A percentile compares a stretch with the other conserved stretches of the same genome.
These are phyloP conservation scores for Macquaria ambigua DNA, from an alignment of 2,113 vertebrate species.

Conservation along the genomic window DNA sequence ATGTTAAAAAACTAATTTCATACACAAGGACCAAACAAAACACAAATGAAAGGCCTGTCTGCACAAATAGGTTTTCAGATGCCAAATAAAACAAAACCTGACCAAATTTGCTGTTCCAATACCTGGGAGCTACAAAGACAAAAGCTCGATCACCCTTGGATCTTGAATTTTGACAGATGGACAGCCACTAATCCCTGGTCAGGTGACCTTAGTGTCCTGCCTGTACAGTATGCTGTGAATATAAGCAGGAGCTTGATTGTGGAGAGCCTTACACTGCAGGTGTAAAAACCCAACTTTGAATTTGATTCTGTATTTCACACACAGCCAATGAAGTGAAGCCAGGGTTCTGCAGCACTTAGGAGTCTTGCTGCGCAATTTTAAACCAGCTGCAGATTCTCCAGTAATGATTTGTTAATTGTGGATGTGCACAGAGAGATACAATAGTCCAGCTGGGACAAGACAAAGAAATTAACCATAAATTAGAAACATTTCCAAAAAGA, in stretches of 20 bases:
- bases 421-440: constrained; percentile 10
- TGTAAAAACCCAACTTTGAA: constrained; percentile 27
- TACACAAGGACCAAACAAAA: background rate
- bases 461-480: background rate
- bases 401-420: constrained; percentile 26
- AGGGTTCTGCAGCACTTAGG: background rate
- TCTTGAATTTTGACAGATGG: constrained; percentile 27
- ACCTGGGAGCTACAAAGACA: background rate
- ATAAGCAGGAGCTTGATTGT: constrained; percentile 38
- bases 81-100: background rate
- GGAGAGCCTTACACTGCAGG: constrained; percentile 24
- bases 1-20: background rate
- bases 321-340: background rate
- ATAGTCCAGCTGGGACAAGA: constrained; percentile 20
- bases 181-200: constrained; percentile 16
- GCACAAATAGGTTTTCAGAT: background rate
- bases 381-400: constrained; percentile 15
- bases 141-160: background rate
- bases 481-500: constrained; percentile 8
- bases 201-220: constrained; percentile 22
- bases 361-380: constrained; percentile 12
- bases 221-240: background rate
- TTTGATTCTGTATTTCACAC: constrained; percentile 20
- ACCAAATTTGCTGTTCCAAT: background rate
- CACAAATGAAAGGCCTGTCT: background rate